Percentiles rank a stretch among this genome's conserved stretches.
Evolutionary conservation across 30 jellyfish, hydroid and myxozoan species (phyloP).

Genomic region (Morbakka virulenta): DNA sequence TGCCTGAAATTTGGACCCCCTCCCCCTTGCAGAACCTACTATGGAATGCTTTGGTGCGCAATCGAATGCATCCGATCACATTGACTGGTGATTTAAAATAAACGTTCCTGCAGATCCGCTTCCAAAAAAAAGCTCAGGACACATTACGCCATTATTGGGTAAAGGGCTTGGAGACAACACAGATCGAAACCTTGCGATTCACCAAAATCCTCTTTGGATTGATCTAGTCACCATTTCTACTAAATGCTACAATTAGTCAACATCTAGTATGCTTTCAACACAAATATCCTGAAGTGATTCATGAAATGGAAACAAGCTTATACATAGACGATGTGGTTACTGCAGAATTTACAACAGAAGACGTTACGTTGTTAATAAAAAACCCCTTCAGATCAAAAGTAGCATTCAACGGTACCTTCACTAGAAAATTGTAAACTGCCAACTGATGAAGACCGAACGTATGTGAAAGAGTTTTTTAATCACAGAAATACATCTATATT

Average conservation of each 20-base stretch:
- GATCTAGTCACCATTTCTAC: constrained; percentile 42
- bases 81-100: too few species aligned
- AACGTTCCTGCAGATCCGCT: constrained; percentile 60
- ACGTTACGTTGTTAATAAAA: constrained; percentile 14
- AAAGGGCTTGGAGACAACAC: constrained; percentile 9
- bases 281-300: constrained; percentile 2
- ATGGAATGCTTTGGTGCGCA: too few species aligned
- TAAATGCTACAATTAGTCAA: constrained; percentile 42
- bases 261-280: constrained; percentile 34
- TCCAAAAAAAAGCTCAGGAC: constrained; percentile 58
- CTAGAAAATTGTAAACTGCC: constrained; percentile 9
- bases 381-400: constrained; percentile 42
- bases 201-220: constrained; percentile 58
- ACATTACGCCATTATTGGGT: constrained; percentile 47
- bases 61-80: too few species aligned
- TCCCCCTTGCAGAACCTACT: too few species aligned
- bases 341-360: constrained; percentile 11
- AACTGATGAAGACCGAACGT: constrained; percentile 13
- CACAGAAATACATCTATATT: constrained; percentile 32
- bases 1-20: constrained; percentile 61
- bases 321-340: constrained; percentile 41
- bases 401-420: constrained; percentile 42
- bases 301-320: constrained; percentile 12
- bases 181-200: constrained; percentile 21
- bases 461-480: constrained; percentile 50